Evolutionary conservation across 2,797 vertebrate genomes (phyloP).

Genomic region (Acrocephalus scirpaceus): DNA sequence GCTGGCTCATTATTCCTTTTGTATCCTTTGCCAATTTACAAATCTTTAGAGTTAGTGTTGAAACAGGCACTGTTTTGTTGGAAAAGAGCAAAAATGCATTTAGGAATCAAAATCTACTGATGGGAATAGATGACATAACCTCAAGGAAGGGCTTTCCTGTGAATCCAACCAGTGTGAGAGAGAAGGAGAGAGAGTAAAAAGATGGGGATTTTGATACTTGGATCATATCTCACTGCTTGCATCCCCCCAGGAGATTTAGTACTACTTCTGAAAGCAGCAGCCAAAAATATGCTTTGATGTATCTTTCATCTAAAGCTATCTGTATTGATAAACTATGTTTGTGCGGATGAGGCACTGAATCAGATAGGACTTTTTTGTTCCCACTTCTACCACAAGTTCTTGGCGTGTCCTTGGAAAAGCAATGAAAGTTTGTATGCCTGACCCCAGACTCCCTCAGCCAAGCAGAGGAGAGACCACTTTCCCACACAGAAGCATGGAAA

Average conservation of each 20-base stretch:
- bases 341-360: neutral
- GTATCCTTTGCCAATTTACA: constrained; percentile 5
- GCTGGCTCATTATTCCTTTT: constrained; percentile 13
- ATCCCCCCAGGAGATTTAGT: constrained; percentile 1
- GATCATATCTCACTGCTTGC: constrained; percentile 10
- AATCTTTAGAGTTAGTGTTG: neutral
- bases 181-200: neutral
- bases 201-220: neutral
- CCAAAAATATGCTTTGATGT: constrained; percentile 37
- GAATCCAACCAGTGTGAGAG: neutral
- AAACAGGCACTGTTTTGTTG: neutral
- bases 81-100: constrained; percentile 9
- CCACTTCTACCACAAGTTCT: neutral
- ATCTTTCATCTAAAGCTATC: constrained; percentile 35
- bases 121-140: neutral
- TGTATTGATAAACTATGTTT: constrained; percentile 14
- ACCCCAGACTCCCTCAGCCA: neutral
- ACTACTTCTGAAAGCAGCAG: constrained; percentile 31
- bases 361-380: constrained; percentile 12
- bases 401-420: neutral
- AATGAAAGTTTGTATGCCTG: neutral
- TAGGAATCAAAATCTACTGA: neutral
- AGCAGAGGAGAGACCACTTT: neutral
- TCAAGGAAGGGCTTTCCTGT: neutral
- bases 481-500: neutral